Percentiles rank a stretch among this genome's conserved stretches.
Conservation (phyloP, 2,797 vertebrate genomes). For the Halcyon leucocephala region DNA sequence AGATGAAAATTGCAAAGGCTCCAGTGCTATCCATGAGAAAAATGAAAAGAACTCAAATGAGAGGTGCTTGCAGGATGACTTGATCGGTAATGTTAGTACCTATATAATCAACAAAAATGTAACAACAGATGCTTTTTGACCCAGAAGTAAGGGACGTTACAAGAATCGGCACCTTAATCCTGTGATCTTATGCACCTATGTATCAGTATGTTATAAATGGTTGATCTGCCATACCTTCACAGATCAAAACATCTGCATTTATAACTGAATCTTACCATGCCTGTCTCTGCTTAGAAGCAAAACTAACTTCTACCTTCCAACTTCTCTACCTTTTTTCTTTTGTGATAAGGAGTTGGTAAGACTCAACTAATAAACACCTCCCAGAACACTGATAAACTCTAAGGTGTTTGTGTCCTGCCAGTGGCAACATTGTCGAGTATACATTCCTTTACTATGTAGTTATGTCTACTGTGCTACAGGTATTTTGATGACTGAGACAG, state of each 20-base stretch:
- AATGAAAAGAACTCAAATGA: background rate
- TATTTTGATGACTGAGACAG: slow-evolving; percentile 14
- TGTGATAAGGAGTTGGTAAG: background rate
- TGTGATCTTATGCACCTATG: background rate
- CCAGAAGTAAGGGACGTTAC: background rate
- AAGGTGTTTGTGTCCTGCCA: slow-evolving; percentile 25
- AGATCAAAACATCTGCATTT: background rate
- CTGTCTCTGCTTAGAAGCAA: background rate
- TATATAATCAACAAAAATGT: background rate
- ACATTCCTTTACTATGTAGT: slow-evolving; percentile 65
- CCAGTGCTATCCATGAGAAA: background rate
- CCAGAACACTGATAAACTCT: slow-evolving; percentile 20
- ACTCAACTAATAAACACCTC: slow-evolving; percentile 24
- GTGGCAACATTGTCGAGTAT: background rate
- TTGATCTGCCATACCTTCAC: background rate
- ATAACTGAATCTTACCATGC: background rate
- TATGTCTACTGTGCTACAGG: slow-evolving; percentile 28
- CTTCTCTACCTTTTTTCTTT: background rate
- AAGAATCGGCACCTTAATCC: background rate
- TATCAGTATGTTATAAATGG: background rate
- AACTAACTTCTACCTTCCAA: background rate
- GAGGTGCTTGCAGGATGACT: background rate
- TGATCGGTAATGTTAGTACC: background rate
- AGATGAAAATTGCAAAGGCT: background rate
- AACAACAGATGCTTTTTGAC: background rate